Evolutionary conservation across 2,888 invertebrate species (phyloP).

Genomic region (Eupithecia abbreviata): DNA sequence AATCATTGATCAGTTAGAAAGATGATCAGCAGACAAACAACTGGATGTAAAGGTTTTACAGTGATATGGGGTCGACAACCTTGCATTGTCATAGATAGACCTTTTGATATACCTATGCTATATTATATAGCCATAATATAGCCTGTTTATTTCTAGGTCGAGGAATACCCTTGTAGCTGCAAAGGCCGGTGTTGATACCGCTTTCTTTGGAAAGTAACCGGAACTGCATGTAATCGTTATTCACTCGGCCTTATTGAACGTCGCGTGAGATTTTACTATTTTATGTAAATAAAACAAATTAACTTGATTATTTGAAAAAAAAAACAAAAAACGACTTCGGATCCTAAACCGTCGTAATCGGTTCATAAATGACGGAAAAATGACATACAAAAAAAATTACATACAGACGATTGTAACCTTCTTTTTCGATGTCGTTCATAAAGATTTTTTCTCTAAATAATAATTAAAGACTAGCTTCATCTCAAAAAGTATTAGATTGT

Average conservation of each 20-base stretch:
- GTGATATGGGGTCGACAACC: neutral
- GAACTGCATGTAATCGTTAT: slow-evolving; percentile 52
- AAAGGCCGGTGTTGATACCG: slow-evolving; percentile 58
- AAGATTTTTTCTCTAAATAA: too few relatives aligned
- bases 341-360: too few relatives aligned
- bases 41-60: neutral
- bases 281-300: neutral
- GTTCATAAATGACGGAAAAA: too few relatives aligned
- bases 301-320: too few relatives aligned
- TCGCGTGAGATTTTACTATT: slow-evolving; percentile 6
- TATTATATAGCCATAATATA: neutral
- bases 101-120: neutral
- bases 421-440: too few relatives aligned
- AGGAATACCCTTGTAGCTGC: slow-evolving; percentile 56
- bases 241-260: slow-evolving; percentile 35
- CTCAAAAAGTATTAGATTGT: too few relatives aligned
- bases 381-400: too few relatives aligned
- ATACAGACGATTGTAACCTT: too few relatives aligned
- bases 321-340: too few relatives aligned
- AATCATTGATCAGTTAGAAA: too few relatives aligned
- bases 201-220: slow-evolving; percentile 80
- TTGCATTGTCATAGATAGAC: neutral
- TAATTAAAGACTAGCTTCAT: too few relatives aligned
- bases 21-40: too few relatives aligned
- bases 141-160: slow-evolving; percentile 38